phyloP scores from a whole-genome alignment of 2,797 vertebrate species.

The Notolepis coatsorum region DNA sequence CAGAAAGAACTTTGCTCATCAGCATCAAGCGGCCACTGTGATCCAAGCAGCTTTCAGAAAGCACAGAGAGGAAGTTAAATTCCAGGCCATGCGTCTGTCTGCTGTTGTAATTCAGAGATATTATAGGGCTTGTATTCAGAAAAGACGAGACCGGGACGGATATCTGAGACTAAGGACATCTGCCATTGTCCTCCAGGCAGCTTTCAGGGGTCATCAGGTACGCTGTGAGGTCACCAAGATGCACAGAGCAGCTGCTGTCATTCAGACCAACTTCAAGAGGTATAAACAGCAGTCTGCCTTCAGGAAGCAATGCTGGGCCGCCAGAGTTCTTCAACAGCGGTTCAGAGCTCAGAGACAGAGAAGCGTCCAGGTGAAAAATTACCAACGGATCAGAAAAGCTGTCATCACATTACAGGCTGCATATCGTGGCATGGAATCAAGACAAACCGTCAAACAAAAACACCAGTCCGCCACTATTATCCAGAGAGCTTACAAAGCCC shows the following conservation, averaged over 20 bases:
- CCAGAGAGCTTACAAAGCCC: constrained; percentile 76
- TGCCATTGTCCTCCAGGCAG: constrained; percentile 66
- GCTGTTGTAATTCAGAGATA: constrained; percentile 74
- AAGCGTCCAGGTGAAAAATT: constrained; percentile 32
- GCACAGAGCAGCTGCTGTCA: constrained; percentile 55
- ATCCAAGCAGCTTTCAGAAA: constrained; percentile 76
- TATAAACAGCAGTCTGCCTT: constrained; percentile 47
- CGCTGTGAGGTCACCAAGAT: constrained; percentile 22
- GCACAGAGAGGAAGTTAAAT: constrained; percentile 67
- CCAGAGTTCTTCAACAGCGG: constrained; percentile 48
- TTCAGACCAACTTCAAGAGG: constrained; percentile 59
- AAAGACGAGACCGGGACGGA: constrained; percentile 25
- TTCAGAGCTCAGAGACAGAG: constrained; percentile 48
- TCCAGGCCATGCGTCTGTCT: constrained; percentile 70
- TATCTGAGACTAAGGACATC: constrained; percentile 49
- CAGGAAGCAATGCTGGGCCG: constrained; percentile 42
- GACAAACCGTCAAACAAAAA: constrained; percentile 24
- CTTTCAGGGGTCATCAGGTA: constrained; percentile 51
- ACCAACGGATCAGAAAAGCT: constrained; percentile 41
- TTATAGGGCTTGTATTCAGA: constrained; percentile 54
- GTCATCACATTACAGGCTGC: constrained; percentile 52
- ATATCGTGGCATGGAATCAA: constrained; percentile 44
- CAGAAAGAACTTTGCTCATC: constrained; percentile 45
- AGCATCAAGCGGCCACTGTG: constrained; percentile 62
- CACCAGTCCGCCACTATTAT: constrained; percentile 44